A percentile compares a stretch with the other conserved stretches of the same genome.
These are phyloP conservation scores for Harpagoxenus sublaevis DNA, from an alignment of 2,888 invertebrate species.

Conservation along the genomic window DNA sequence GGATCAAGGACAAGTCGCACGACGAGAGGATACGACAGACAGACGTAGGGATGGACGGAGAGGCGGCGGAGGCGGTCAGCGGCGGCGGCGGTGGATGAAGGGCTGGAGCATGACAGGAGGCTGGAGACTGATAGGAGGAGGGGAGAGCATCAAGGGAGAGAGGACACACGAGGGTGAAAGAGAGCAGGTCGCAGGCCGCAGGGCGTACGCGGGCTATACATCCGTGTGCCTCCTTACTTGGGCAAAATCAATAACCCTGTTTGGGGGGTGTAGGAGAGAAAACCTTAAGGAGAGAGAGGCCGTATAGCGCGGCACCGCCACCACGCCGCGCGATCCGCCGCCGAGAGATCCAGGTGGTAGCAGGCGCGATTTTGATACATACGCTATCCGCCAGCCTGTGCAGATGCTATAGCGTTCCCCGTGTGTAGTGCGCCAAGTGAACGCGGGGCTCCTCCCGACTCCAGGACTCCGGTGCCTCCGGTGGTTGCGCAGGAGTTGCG, in stretches of 20 bases:
- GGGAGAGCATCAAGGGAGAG: slow-evolving; percentile 11
- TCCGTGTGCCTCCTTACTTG: slow-evolving; percentile 81
- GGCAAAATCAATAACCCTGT: slow-evolving; percentile 84
- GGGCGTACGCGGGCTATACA: slow-evolving; percentile 79
- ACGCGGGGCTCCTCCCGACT: slow-evolving; percentile 45
- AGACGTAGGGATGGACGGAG: not conserved
- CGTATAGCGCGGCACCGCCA: slow-evolving; percentile 72
- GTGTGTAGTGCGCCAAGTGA: not conserved
- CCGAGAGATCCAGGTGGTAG: slow-evolving; percentile 60
- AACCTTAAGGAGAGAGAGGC: slow-evolving; percentile 79
- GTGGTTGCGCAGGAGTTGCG: slow-evolving; percentile 48
- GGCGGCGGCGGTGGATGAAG: not conserved
- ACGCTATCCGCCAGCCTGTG: slow-evolving; percentile 63
- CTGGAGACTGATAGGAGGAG: slow-evolving; percentile 28
- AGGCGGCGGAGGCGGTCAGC: not conserved
- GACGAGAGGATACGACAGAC: slow-evolving; percentile 21
- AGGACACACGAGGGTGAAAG: slow-evolving; percentile 66
- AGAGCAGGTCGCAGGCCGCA: slow-evolving; percentile 77
- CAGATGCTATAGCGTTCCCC: slow-evolving; percentile 59
- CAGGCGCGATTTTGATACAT: slow-evolving; percentile 59
- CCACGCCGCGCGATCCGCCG: slow-evolving; percentile 42
- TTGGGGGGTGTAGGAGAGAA: slow-evolving; percentile 82
- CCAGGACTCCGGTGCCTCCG: slow-evolving; percentile 38
- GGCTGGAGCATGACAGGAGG: not conserved
- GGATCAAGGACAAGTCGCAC: slow-evolving; percentile 67